Conservation (phyloP, 2,888 invertebrate species). For the Eristalis pertinax region DNA sequence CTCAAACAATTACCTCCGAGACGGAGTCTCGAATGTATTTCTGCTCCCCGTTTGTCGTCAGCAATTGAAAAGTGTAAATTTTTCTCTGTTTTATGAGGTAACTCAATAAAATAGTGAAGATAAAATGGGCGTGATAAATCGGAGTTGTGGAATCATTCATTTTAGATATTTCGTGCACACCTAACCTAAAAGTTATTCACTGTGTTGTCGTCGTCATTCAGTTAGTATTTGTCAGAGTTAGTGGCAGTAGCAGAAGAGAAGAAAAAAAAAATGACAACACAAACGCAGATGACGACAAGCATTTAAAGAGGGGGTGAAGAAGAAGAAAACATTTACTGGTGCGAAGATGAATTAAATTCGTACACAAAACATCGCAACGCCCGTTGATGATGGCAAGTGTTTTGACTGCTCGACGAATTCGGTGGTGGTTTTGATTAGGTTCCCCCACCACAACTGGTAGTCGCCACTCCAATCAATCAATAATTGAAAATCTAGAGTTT, state of each 20-base stretch:
- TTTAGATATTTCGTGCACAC: slow-evolving; percentile 44
- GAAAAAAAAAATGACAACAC: slow-evolving; percentile 44
- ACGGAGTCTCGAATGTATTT: not conserved
- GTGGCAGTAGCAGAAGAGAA: not conserved
- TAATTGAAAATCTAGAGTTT: slow-evolving; percentile 22
- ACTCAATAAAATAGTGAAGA: slow-evolving; percentile 9
- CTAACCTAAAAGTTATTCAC: slow-evolving; percentile 61
- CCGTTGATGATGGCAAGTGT: not conserved
- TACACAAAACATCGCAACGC: slow-evolving; percentile 8
- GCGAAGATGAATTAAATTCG: slow-evolving; percentile 35
- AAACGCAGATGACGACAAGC: not conserved
- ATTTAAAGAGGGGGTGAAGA: not conserved
- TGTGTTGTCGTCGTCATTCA: slow-evolving; percentile 48
- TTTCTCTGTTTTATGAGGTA: not conserved
- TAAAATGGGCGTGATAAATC: slow-evolving; percentile 68
- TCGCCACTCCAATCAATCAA: slow-evolving; percentile 26
- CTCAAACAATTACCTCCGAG: slow-evolving; percentile 3
- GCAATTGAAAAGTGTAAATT: not conserved
- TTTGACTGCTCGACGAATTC: slow-evolving; percentile 22
- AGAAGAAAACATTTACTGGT: not conserved
- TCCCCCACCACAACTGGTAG: slow-evolving; percentile 5
- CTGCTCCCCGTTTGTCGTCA: not conserved
- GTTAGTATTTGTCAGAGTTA: slow-evolving; percentile 11
- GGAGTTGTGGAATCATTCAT: slow-evolving; percentile 20
- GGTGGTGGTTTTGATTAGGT: slow-evolving; percentile 25